phyloP scores from a whole-genome alignment of 2,113 vertebrate species.

The Eolophus roseicapilla region DNA sequence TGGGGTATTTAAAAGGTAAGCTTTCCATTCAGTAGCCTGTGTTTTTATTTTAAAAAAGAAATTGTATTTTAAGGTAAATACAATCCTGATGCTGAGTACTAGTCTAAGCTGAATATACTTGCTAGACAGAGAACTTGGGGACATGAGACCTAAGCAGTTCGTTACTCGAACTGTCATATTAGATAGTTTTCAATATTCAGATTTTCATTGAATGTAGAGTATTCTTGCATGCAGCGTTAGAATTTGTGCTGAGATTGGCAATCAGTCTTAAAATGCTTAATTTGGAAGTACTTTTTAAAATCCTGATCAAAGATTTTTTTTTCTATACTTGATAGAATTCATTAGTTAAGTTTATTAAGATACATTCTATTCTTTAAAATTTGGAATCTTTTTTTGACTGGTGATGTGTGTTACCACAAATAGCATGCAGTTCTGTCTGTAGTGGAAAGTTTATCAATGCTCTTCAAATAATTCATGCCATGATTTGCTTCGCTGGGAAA shows the following conservation, averaged over 20 bases:
- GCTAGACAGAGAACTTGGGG: background rate
- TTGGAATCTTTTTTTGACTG: background rate
- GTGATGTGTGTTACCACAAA: background rate
- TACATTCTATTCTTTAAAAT: background rate
- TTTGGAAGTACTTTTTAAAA: background rate
- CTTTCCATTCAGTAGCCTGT: background rate
- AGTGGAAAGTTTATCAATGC: background rate
- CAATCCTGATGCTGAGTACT: background rate
- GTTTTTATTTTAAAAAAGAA: background rate
- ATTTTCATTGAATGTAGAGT: background rate
- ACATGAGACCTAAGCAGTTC: background rate
- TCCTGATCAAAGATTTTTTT: background rate
- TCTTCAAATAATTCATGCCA: background rate
- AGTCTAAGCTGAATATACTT: background rate
- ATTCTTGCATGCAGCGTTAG: background rate
- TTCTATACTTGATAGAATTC: background rate
- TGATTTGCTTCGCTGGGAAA: background rate
- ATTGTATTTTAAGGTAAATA: background rate
- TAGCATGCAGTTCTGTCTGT: background rate
- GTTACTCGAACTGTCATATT: background rate
- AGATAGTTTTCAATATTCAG: background rate
- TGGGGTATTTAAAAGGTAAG: background rate
- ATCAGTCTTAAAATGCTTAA: background rate
- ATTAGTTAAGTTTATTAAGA: background rate
- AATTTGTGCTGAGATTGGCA: background rate